phyloP scores from a whole-genome alignment of 2,888 invertebrate species.

The Pheosia gnoma region DNA sequence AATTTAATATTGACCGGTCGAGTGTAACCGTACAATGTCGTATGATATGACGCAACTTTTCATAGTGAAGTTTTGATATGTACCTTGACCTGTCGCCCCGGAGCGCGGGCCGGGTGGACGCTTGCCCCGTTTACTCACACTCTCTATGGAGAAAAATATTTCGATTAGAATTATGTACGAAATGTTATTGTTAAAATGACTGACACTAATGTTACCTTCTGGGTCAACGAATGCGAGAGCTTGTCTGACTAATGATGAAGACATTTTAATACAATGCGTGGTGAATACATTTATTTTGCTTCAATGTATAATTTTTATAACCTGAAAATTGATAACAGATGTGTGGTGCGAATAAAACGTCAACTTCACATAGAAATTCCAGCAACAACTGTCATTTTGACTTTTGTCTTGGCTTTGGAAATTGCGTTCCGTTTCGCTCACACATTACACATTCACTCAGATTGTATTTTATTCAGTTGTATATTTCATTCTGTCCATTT shows the following conservation, averaged over 20 bases:
- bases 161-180: neutral
- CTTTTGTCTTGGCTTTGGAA: too few species aligned
- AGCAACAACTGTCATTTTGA: slow-evolving; percentile 5
- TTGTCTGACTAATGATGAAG: slow-evolving; percentile 81
- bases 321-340: slow-evolving; percentile 32
- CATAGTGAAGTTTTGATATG: slow-evolving; percentile 17
- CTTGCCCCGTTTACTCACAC: slow-evolving; percentile 54
- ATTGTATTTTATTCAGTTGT: too few species aligned
- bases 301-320: slow-evolving; percentile 36
- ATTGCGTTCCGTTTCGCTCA: neutral
- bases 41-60: slow-evolving; percentile 26
- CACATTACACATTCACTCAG: too few species aligned
- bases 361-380: slow-evolving; percentile 11
- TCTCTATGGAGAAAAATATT: slow-evolving; percentile 57
- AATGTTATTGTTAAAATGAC: neutral
- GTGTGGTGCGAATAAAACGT: slow-evolving; percentile 13
- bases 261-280: slow-evolving; percentile 71
- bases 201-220: slow-evolving; percentile 55
- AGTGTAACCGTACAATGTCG: neutral
- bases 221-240: slow-evolving; percentile 82
- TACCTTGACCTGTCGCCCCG: slow-evolving; percentile 65
- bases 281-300: slow-evolving; percentile 55
- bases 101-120: slow-evolving; percentile 40
- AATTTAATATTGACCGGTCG: neutral
- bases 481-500: too few species aligned